A percentile compares a stretch with the other conserved stretches of the same genome.
Evolutionary conservation across 2,888 invertebrate species (phyloP).

Genomic region (Tenthredo livida): DNA sequence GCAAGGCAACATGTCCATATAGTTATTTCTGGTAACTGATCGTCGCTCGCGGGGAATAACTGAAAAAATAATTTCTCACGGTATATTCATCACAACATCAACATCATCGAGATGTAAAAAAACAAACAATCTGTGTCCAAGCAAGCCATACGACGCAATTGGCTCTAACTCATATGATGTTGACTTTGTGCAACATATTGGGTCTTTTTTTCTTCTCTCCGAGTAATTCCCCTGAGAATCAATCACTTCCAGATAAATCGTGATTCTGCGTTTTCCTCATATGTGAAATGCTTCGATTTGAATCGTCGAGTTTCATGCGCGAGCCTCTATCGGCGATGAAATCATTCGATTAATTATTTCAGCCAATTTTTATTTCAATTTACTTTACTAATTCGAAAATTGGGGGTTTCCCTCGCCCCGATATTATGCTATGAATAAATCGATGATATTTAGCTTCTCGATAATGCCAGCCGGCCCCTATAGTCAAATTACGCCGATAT

Average conservation of each 20-base stretch:
- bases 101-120: background rate
- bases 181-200: background rate
- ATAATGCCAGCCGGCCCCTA: background rate
- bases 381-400: background rate
- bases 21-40: background rate
- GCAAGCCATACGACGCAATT: background rate
- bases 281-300: background rate
- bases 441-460: background rate
- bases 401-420: background rate
- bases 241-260: background rate
- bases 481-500: background rate
- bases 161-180: background rate
- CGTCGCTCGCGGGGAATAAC: slow-evolving; percentile 1
- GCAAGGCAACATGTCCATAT: background rate
- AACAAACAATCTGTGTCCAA: background rate
- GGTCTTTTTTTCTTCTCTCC: background rate
- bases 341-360: background rate
- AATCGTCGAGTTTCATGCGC: background rate
- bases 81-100: background rate
- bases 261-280: background rate
- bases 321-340: background rate
- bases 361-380: background rate
- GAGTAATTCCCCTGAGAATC: background rate
- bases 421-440: background rate
- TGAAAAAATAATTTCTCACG: background rate